These are phyloP conservation scores for Charanyca ferruginea DNA, from an alignment of 2,888 invertebrate genomes.

Conservation along the genomic window DNA sequence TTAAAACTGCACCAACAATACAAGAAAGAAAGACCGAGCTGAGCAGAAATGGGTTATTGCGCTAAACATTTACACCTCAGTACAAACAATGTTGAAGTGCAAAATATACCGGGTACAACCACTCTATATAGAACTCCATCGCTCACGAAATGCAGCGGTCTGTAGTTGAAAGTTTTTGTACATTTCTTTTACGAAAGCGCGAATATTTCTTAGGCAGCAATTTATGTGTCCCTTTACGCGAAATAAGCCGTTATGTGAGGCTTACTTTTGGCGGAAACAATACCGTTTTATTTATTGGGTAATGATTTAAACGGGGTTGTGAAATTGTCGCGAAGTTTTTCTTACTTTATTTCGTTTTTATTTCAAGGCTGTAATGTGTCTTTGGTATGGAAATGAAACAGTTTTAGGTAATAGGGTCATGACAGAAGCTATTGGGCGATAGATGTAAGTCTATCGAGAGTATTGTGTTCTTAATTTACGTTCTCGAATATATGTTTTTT, in stretches of 20 bases:
- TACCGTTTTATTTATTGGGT: constrained; percentile 68
- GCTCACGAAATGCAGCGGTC: constrained; percentile 52
- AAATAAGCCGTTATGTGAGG: constrained; percentile 57
- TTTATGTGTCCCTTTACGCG: constrained; percentile 63
- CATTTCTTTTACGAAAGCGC: constrained; percentile 53
- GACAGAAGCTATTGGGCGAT: background rate
- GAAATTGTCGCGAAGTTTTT: constrained; percentile 24
- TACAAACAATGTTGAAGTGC: constrained; percentile 9
- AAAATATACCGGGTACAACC: constrained; percentile 26
- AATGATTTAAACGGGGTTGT: constrained; percentile 60
- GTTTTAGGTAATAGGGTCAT: background rate
- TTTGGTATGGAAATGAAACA: background rate
- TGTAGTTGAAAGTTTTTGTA: constrained; percentile 58
- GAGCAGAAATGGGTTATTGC: background rate
- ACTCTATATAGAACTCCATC: constrained; percentile 12
- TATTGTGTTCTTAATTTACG: too few relatives aligned
- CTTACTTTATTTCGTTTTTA: constrained; percentile 5
- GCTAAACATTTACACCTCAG: constrained; percentile 8
- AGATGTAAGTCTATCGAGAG: too few relatives aligned
- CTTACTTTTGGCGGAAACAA: constrained; percentile 63
- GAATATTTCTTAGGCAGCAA: constrained; percentile 64
- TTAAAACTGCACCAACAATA: background rate
- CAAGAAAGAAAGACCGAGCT: background rate
- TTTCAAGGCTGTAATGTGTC: background rate
- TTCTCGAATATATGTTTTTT: too few relatives aligned